Evolutionary conservation across 2,797 vertebrate genomes (phyloP).

Genomic region (Nyctalus aviator): DNA sequence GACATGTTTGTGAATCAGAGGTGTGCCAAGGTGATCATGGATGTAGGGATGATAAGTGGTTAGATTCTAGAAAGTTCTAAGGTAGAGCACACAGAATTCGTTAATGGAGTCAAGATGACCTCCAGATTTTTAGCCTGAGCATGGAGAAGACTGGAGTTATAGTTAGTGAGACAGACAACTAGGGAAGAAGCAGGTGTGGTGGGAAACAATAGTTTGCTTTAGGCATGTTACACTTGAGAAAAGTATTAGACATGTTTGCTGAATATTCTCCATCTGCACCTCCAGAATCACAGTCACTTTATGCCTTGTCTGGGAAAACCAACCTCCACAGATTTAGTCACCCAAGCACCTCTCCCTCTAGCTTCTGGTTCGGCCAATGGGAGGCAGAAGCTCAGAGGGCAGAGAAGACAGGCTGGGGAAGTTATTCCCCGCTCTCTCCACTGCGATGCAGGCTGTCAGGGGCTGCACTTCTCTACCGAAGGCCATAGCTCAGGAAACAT

Average conservation of each 20-base stretch:
- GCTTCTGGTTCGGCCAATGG: background rate
- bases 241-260: background rate
- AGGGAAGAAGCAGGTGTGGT: background rate
- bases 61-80: conserved; percentile 8
- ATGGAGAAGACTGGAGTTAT: background rate
- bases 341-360: background rate
- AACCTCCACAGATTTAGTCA: background rate
- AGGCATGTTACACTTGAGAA: background rate
- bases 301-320: background rate
- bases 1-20: background rate
- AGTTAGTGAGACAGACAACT: background rate
- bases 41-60: background rate
- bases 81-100: background rate
- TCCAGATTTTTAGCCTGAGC: background rate
- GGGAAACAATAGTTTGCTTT: background rate
- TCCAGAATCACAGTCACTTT: background rate
- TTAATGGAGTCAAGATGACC: background rate
- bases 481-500: background rate
- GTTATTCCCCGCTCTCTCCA: no score
- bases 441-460: background rate
- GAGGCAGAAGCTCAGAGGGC: background rate
- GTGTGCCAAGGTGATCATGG: background rate
- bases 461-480: background rate
- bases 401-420: background rate
- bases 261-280: background rate